A percentile compares a stretch with the other conserved stretches of the same genome.
phyloP scores from a whole-genome alignment of 2,797 vertebrate species.

The Momotus momota region DNA sequence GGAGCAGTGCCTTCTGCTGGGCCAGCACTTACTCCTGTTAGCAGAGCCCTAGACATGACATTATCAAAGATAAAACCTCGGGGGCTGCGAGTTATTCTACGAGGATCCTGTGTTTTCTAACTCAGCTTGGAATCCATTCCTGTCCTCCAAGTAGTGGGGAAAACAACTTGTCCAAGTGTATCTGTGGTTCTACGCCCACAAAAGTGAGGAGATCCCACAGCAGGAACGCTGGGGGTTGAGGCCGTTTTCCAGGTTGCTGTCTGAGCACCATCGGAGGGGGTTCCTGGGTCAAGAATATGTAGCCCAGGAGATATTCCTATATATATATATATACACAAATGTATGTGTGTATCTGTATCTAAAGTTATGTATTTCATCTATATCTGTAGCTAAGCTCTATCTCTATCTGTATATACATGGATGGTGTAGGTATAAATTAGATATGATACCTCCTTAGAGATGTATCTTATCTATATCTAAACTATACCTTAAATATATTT shows the following conservation, averaged over 20 bases:
- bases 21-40: not conserved
- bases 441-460: too few species aligned
- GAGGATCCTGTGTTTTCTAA: not conserved
- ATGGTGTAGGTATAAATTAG: too few species aligned
- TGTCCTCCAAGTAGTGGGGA: not conserved
- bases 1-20: not conserved
- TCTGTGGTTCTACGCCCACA: not conserved
- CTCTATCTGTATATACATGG: too few species aligned
- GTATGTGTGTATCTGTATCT: not conserved
- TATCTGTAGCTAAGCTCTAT: too few species aligned
- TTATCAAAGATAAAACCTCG: not conserved
- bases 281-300: too few species aligned
- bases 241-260: too few species aligned
- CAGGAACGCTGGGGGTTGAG: too few species aligned
- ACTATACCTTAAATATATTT: too few species aligned
- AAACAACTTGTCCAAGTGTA: not conserved
- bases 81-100: not conserved
- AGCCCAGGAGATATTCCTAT: not conserved
- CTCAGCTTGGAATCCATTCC: not conserved
- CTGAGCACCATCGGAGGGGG: too few species aligned
- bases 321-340: fast-evolving
- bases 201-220: too few species aligned
- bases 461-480: too few species aligned
- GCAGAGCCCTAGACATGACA: not conserved
- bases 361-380: not conserved